phyloP scores from a whole-genome alignment of 2,888 invertebrate species.

The Patella pellucida region DNA sequence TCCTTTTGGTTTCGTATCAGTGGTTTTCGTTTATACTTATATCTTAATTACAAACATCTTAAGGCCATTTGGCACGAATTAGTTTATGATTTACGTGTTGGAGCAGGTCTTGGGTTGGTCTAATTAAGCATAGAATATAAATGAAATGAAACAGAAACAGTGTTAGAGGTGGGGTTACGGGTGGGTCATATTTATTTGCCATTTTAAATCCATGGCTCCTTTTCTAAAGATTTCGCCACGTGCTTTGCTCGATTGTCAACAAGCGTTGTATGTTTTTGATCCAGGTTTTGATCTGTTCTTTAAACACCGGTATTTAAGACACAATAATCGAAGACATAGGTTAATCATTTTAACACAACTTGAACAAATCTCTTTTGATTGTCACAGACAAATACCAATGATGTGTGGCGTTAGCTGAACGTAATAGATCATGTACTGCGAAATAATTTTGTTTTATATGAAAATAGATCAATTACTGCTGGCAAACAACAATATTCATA shows the following conservation, averaged over 20 bases:
- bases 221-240: neutral
- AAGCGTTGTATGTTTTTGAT: neutral
- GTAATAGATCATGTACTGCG: too few relatives aligned
- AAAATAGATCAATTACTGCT: too few relatives aligned
- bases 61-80: slow-evolving; percentile 6
- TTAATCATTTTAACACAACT: too few relatives aligned
- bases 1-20: neutral
- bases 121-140: slow-evolving; percentile 6
- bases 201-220: neutral
- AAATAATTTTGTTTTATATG: too few relatives aligned
- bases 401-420: too few relatives aligned
- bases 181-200: neutral
- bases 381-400: too few relatives aligned
- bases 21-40: slow-evolving; percentile 1
- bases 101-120: neutral
- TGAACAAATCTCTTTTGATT: too few relatives aligned
- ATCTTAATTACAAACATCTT: slow-evolving; percentile 10
- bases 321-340: neutral
- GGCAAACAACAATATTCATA: too few relatives aligned
- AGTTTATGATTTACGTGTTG: neutral
- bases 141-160: slow-evolving; percentile 5
- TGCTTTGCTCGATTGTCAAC: slow-evolving; percentile 1
- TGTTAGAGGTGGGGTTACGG: slow-evolving; percentile 5
- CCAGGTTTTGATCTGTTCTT: neutral
- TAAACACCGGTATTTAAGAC: neutral